These are phyloP conservation scores for Yponomeuta malinellus DNA, from an alignment of 2,888 invertebrate genomes.

Conservation along the genomic window DNA sequence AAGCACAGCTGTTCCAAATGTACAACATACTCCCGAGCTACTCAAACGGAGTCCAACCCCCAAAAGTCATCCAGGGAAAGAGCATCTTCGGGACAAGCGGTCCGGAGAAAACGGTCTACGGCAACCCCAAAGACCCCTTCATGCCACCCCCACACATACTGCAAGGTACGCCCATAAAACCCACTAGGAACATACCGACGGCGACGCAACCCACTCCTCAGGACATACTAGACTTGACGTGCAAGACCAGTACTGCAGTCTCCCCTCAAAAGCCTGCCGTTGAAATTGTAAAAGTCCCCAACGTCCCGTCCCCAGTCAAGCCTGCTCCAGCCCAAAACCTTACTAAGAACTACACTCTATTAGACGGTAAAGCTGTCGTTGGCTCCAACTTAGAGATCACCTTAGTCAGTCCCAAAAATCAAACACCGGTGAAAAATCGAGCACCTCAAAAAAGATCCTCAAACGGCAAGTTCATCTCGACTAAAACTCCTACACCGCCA, in stretches of 20 bases:
- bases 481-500: slow-evolving; percentile 61
- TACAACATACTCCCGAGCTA: slow-evolving; percentile 51
- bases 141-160: slow-evolving; percentile 71
- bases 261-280: slow-evolving; percentile 53
- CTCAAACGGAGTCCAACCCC: slow-evolving; percentile 49
- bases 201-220: slow-evolving; percentile 53
- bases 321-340: slow-evolving; percentile 60
- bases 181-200: slow-evolving; percentile 33
- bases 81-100: slow-evolving; percentile 77
- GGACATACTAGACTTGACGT: slow-evolving; percentile 80
- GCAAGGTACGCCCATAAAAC: slow-evolving; percentile 59
- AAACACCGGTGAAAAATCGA: slow-evolving; percentile 42
- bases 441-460: slow-evolving; percentile 68
- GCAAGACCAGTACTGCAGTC: slow-evolving; percentile 50
- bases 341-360: slow-evolving; percentile 58
- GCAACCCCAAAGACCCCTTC: slow-evolving; percentile 82
- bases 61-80: slow-evolving; percentile 78
- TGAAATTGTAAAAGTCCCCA: slow-evolving; percentile 76
- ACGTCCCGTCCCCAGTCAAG: slow-evolving; percentile 53
- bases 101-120: slow-evolving; percentile 80
- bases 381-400: slow-evolving; percentile 84
- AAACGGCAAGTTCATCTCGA: slow-evolving; percentile 72
- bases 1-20: slow-evolving; percentile 47
- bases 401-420: slow-evolving; percentile 72
- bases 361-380: slow-evolving; percentile 63